phyloP scores from a whole-genome alignment of 2,888 invertebrate genomes.

The Drosophila seclusa region DNA sequence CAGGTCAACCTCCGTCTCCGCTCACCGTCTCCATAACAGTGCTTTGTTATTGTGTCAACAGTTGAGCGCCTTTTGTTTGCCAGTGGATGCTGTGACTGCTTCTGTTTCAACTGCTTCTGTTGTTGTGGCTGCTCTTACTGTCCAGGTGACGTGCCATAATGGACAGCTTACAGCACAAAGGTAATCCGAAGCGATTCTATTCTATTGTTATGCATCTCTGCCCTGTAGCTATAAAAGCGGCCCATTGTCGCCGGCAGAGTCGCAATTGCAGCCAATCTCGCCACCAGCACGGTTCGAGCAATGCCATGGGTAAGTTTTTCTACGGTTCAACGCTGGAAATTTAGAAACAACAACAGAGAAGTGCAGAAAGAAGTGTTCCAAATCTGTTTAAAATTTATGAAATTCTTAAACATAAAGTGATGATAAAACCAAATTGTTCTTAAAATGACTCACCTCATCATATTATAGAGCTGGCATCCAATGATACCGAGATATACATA shows the following conservation, averaged over 20 bases:
- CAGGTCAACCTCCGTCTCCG: background rate
- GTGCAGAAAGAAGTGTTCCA: background rate
- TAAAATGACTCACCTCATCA: background rate
- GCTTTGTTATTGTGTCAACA: slow-evolving; percentile 73
- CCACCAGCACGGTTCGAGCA: slow-evolving; percentile 47
- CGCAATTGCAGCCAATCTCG: slow-evolving; percentile 57
- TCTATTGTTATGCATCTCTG: slow-evolving; percentile 57
- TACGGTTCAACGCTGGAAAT: background rate
- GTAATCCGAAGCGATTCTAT: slow-evolving; percentile 69
- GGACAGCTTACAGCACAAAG: slow-evolving; percentile 65
- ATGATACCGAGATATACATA: background rate
- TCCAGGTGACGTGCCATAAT: slow-evolving; percentile 76
- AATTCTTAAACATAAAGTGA: background rate
- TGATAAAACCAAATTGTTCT: background rate
- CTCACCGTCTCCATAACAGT: background rate
- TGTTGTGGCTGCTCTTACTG: slow-evolving; percentile 28
- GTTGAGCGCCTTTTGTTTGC: slow-evolving; percentile 64
- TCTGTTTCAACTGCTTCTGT: slow-evolving; percentile 2
- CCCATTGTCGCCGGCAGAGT: slow-evolving; percentile 8
- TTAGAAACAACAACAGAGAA: background rate
- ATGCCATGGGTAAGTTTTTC: slow-evolving; percentile 73
- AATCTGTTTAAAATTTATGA: background rate
- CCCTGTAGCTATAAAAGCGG: slow-evolving; percentile 58
- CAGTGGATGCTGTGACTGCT: slow-evolving; percentile 12
- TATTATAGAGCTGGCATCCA: background rate